These are phyloP conservation scores for Reticulitermes speratus DNA, from an alignment of 1,140 invertebrate genomes.

Conservation along the genomic window DNA sequence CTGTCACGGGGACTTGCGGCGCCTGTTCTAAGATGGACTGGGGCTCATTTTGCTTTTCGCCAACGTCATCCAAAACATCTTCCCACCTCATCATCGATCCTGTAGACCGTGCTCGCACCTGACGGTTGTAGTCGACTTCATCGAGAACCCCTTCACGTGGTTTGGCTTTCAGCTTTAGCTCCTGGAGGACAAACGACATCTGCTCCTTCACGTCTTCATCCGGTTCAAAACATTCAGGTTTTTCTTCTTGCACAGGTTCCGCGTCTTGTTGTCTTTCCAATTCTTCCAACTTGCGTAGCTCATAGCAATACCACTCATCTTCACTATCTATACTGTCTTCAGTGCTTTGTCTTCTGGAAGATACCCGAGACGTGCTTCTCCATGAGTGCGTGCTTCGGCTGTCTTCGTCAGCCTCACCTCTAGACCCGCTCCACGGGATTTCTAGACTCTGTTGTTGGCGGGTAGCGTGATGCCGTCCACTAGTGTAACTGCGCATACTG, in stretches of 20 bases:
- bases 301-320: constrained; percentile 91
- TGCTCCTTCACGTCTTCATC: constrained; percentile 70
- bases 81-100: constrained; percentile 41
- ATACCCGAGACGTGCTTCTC: constrained; percentile 80
- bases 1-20: neutral
- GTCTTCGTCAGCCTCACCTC: constrained; percentile 68
- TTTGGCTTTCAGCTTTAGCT: constrained; percentile 68
- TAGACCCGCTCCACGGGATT: constrained; percentile 60
- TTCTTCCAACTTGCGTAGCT: constrained; percentile 81
- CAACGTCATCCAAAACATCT: constrained; percentile 34
- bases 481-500: constrained; percentile 45
- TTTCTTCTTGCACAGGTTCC: constrained; percentile 58
- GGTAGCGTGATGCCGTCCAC: neutral
- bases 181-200: constrained; percentile 73
- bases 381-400: constrained; percentile 82
- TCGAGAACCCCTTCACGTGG: constrained; percentile 41
- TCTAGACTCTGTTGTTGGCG: constrained; percentile 76
- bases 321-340: constrained; percentile 91
- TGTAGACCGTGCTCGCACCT: constrained; percentile 38
- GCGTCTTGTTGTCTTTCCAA: constrained; percentile 66
- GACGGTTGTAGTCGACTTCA: constrained; percentile 39
- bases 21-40: neutral
- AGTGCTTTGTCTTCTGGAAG: constrained; percentile 83
- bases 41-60: constrained; percentile 15
- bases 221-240: constrained; percentile 60